Evolutionary conservation across 2,113 vertebrate genomes (phyloP), one percentile per base, ranked within the genome.

Genomic region (Recurvirostra avosetta): DNA sequence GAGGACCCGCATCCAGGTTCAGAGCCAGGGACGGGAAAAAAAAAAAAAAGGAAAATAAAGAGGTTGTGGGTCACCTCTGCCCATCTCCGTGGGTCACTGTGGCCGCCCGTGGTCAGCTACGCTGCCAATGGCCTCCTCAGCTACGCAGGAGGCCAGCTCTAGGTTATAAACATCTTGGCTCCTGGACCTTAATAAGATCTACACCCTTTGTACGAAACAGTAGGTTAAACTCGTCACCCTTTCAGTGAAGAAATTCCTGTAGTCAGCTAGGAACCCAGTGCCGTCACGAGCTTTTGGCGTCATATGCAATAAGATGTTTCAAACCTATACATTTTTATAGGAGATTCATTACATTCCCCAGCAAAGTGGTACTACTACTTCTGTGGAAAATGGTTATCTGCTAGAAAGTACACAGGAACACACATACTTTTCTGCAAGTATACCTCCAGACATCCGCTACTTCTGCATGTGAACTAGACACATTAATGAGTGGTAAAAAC

Each of bases 321-420:
- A 58, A 62, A 43, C 3, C 6, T 18, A 8, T 0, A 1, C 9
- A 19, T 23, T 65, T 65, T 59, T 27, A 20, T 2, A 53, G 36
- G 30, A 52, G 7, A 72, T 27, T 8, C 58, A 20, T 36, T 25
- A 27, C 23, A 21, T 22, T 66, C 19, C 40, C 34, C 2, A 2
- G 53, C n/a, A 49, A 72, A 68, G 49, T 0, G 3, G 53, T 30
- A 14, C 21, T 30, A 26, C 45, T 15, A 8, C 32, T 40, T 52
- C 49, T 10, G 0, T 32, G 43, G 22, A 34, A 79, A 83, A 32
- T 5, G 18, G 7, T 29, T 41, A 34, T 10, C 40, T 92, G 34
- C 36, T 80, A 29, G 32, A 29, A 88, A 62, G 67, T 8, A 17
- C 2, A 13, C 20, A 36, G 55, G 38, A 62, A 49, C 13, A 17